Percentiles rank a stretch among this genome's conserved stretches.
Evolutionary conservation across 2,113 vertebrate species (phyloP).

Genomic region (Pseudopipra pipra): DNA sequence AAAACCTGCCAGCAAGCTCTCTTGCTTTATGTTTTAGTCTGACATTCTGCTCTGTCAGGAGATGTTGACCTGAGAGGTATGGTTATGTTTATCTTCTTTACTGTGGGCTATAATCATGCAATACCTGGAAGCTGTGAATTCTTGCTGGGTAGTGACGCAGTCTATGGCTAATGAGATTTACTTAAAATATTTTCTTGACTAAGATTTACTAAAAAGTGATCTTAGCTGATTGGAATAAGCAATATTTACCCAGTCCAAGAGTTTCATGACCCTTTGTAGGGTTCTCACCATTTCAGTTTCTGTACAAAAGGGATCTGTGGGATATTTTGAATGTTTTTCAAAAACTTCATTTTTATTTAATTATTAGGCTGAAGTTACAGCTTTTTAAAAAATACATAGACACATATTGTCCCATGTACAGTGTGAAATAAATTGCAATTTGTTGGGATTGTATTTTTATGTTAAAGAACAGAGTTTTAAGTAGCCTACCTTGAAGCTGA

Average conservation of each 20-base stretch:
- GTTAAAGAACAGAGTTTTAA: background rate
- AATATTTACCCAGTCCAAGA: background rate
- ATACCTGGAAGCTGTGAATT: background rate
- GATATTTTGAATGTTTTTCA: background rate
- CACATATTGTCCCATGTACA: background rate
- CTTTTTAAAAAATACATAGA: background rate
- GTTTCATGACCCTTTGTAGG: background rate
- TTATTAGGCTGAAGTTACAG: background rate
- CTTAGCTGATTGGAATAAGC: background rate
- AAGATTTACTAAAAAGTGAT: background rate
- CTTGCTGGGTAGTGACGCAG: background rate
- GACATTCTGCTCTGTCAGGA: background rate
- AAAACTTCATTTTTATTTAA: background rate
- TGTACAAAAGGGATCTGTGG: background rate
- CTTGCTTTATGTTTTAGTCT: background rate
- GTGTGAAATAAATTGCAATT: background rate
- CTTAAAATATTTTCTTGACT: background rate
- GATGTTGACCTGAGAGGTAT: background rate
- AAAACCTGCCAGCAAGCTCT: background rate
- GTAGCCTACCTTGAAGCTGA: background rate
- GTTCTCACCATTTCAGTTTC: background rate
- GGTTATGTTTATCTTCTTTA: background rate
- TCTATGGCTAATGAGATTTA: background rate
- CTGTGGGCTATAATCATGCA: background rate
- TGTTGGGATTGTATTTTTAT: background rate